These are phyloP conservation scores for Papilio elwesi DNA, from an alignment of 2,888 invertebrate genomes.

Conservation along the genomic window DNA sequence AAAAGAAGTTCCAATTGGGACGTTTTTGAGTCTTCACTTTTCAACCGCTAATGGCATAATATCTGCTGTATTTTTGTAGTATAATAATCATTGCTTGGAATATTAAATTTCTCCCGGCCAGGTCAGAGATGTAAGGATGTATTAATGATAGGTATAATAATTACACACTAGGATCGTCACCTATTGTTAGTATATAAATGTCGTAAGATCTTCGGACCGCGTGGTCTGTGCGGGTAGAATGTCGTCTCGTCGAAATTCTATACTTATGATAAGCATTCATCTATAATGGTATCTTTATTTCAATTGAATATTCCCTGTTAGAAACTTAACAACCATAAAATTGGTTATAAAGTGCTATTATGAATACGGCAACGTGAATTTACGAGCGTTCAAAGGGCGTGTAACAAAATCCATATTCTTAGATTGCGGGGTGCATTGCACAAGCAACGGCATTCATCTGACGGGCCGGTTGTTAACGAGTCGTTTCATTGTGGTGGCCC, in stretches of 20 bases:
- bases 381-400: conserved; percentile 57
- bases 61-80: too few species aligned
- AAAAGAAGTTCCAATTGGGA: too few species aligned
- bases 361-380: conserved; percentile 57
- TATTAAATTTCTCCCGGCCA: too few species aligned
- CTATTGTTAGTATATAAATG: too few species aligned
- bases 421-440: conserved; percentile 56
- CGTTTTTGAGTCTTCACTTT: too few species aligned
- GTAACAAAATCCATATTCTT: conserved; percentile 64
- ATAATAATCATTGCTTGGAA: too few species aligned
- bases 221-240: background rate
- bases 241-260: background rate
- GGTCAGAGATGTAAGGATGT: too few species aligned
- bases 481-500: conserved; percentile 52
- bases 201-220: background rate
- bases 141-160: background rate
- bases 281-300: conserved; percentile 24
- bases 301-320: conserved; percentile 24
- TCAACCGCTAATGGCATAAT: too few species aligned
- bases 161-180: background rate
- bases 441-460: conserved; percentile 63
- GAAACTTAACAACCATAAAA: conserved; percentile 33
- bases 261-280: background rate
- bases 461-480: conserved; percentile 58
- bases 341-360: conserved; percentile 44